phyloP scores from a whole-genome alignment of 2,113 vertebrate genomes.

The Picathartes gymnocephalus region DNA sequence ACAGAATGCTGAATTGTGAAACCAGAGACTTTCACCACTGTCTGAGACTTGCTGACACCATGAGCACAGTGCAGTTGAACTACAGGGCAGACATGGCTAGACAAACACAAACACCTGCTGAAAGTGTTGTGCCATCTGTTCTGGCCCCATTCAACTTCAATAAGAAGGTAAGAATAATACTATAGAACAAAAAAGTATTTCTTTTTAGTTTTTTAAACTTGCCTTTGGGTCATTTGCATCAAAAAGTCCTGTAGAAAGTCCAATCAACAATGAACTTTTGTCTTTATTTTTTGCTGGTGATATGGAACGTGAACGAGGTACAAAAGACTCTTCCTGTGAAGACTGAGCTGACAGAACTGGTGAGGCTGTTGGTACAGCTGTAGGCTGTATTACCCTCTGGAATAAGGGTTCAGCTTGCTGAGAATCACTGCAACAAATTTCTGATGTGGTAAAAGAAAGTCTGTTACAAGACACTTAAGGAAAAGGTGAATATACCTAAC shows the following conservation, averaged over 20 bases:
- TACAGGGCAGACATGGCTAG: not conserved
- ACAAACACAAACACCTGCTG: not conserved
- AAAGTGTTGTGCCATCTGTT: not conserved
- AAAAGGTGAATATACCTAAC: not conserved
- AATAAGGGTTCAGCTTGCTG: conserved; percentile 78
- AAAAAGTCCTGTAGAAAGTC: conserved; percentile 93
- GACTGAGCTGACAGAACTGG: conserved; percentile 81
- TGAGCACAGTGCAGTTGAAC: not conserved
- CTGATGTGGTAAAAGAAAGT: conserved; percentile 25
- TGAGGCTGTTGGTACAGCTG: conserved; percentile 70
- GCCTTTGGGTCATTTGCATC: conserved; percentile 96
- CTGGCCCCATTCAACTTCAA: not conserved
- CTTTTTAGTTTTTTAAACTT: conserved; percentile 33
- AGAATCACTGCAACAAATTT: conserved; percentile 32
- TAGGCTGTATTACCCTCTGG: conserved; percentile 74
- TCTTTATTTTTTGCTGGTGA: conserved; percentile 84
- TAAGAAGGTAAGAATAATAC: not conserved
- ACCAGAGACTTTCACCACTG: not conserved
- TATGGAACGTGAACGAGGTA: conserved; percentile 83
- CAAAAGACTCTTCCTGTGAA: conserved; percentile 83
- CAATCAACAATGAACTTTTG: conserved; percentile 84
- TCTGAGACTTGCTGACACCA: not conserved
- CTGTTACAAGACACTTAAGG: not conserved
- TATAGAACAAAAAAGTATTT: not conserved
- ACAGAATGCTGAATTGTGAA: not conserved